Evolutionary conservation across 2,888 invertebrate species (phyloP), one percentile per base, ranked within the genome.

Genomic region (Caenorhabditis drosophilae): DNA sequence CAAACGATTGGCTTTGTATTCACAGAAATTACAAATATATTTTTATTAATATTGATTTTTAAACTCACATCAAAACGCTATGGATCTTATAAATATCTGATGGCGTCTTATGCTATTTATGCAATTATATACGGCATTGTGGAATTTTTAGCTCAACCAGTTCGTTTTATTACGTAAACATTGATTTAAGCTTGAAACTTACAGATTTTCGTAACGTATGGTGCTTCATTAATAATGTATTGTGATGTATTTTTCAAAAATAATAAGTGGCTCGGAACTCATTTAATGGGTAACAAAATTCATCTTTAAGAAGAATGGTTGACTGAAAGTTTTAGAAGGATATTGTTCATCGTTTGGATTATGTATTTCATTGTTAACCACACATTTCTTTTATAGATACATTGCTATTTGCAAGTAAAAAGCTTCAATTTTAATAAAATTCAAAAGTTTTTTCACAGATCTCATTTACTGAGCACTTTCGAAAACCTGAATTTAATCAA

Each of bases 21-120:
- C 9, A 11, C 42, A 4, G 42, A 42, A 42, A 12, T 22, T 7
- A 9, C 23, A 2, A 42, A 42, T 15, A 20, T 15, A 2, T 12
- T 42, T 22, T 25, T 42, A 7, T 20, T 42, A 12, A 23, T 18
- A 20, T 20, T 42, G 23, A 42, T 42, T 12, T 15, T 23, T 9
- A 42, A 22, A 23, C 22, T 23, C 9, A 15, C 23, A 2, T 20
- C 18, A 15, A 23, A 22, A 15, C 22, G 20, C 2, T 20, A 23
- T 23, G 42, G 42, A 23, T 42, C 42, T 4, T 42, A 42, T 42
- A 42, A 42, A 42, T 20, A 42, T 23, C 15, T 42, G 42, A 42
- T 42, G 42, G 3, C 23, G 2, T 4, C 42, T 25, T 42, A 23
- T 23, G 42, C 42, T 15, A 23, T 42, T 23, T 42, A 23, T 42